Percentiles rank a stretch among this genome's conserved stretches.
Evolutionary conservation across 2,888 invertebrate genomes (phyloP).

Genomic region (Trisateles emortualis): DNA sequence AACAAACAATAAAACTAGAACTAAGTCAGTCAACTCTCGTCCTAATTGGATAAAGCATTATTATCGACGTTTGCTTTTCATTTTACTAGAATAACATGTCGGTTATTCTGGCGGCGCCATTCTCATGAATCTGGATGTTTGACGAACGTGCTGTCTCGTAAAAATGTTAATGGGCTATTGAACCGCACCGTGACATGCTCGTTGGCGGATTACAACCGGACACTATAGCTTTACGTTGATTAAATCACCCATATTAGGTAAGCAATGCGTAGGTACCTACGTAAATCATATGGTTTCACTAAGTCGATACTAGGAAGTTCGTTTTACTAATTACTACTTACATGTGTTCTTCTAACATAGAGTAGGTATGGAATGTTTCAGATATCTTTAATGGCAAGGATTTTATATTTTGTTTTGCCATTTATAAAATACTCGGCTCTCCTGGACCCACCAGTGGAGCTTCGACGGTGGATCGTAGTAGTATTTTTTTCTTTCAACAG

Average conservation of each 20-base stretch:
- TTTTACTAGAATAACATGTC: conserved; percentile 21
- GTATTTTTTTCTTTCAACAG: too few species aligned
- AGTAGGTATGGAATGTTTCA: background rate
- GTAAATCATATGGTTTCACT: conserved; percentile 12
- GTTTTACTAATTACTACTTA: background rate
- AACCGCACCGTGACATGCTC: conserved; percentile 44
- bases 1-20: background rate
- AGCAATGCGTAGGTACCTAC: conserved; percentile 9
- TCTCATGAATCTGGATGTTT: conserved; percentile 48
- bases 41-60: conserved; percentile 5
- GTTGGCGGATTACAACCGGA: conserved; percentile 42
- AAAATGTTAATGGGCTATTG: conserved; percentile 60
- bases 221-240: conserved; percentile 59
- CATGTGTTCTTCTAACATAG: background rate
- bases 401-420: too few species aligned
- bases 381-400: too few species aligned
- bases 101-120: conserved; percentile 32
- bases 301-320: background rate
- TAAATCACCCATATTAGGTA: conserved; percentile 45
- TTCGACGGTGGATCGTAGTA: too few species aligned
- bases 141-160: conserved; percentile 55
- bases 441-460: too few species aligned
- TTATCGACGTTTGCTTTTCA: conserved; percentile 6
- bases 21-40: conserved; percentile 1
- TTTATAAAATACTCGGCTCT: too few species aligned